Percentiles rank a stretch among this genome's conserved stretches.
phyloP scores from a whole-genome alignment of 2,797 vertebrate species.

The Tenualosa thibaudeaui region DNA sequence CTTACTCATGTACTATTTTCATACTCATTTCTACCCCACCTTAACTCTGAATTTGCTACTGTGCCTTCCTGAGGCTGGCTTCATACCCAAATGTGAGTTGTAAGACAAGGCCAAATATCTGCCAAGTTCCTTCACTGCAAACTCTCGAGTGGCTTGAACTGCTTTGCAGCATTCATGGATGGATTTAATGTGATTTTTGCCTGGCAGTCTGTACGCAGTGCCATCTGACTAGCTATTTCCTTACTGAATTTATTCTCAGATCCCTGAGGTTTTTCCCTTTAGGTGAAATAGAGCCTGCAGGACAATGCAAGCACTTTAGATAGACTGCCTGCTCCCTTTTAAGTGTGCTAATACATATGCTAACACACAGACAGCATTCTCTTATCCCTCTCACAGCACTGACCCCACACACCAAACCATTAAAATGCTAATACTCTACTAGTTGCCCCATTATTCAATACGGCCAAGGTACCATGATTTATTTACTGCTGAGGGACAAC shows the following conservation, averaged over 20 bases:
- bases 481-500: conserved; percentile 2
- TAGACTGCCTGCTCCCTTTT: background rate
- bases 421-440: conserved; percentile 26
- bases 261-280: background rate
- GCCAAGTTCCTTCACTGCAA: background rate
- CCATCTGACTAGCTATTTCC: conserved; percentile 1
- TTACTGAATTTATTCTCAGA: background rate
- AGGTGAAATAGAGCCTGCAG: background rate
- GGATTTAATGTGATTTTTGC: background rate
- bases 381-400: background rate
- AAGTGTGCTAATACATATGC: background rate
- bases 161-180: background rate
- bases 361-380: background rate
- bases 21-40: background rate
- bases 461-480: conserved; percentile 10
- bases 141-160: background rate
- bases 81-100: background rate
- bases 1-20: background rate
- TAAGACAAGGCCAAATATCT: conserved; percentile 22
- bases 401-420: background rate
- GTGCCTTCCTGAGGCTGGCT: background rate
- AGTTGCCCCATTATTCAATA: conserved; percentile 24
- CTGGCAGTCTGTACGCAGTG: background rate
- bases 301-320: background rate
- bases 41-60: background rate